Conservation (phyloP, 2,113 vertebrate species). For the Cheilinus undulatus region DNA sequence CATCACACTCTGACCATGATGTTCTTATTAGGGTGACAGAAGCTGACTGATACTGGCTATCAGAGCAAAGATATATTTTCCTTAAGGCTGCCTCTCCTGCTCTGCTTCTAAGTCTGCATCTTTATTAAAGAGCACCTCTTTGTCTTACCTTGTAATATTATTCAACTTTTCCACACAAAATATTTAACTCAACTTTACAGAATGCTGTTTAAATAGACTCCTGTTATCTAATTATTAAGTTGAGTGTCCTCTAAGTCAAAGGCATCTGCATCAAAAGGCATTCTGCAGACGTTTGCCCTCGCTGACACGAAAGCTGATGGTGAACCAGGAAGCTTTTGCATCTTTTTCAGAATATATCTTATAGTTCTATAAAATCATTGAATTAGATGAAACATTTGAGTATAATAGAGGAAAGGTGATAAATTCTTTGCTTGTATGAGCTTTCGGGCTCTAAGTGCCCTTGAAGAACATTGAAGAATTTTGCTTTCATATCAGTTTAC, state of each 20-base stretch:
- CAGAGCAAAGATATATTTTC: conserved; percentile 30
- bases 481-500: not conserved
- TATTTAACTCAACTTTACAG: conserved; percentile 38
- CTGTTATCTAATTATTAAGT: conserved; percentile 41
- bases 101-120: conserved; percentile 28
- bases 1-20: conserved; percentile 67
- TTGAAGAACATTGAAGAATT: conserved; percentile 17
- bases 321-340: conserved; percentile 4
- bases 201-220: conserved; percentile 45
- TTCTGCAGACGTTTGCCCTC: not conserved
- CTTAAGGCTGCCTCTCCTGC: conserved; percentile 18
- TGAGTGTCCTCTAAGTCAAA: conserved; percentile 41
- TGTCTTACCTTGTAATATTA: conserved; percentile 22
- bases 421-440: not conserved
- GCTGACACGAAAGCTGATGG: not conserved
- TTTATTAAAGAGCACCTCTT: conserved; percentile 42
- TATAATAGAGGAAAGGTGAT: not conserved
- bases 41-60: conserved; percentile 52
- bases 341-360: not conserved
- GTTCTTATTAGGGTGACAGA: conserved; percentile 71
- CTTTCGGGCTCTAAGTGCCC: not conserved
- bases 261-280: conserved; percentile 17
- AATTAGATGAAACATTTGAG: conserved; percentile 22
- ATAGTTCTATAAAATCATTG: not conserved
- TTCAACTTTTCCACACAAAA: conserved; percentile 47